Evolutionary conservation across 2,113 vertebrate genomes (phyloP), one percentile per base, ranked within the genome.

Genomic region (Orthonyx spaldingii): DNA sequence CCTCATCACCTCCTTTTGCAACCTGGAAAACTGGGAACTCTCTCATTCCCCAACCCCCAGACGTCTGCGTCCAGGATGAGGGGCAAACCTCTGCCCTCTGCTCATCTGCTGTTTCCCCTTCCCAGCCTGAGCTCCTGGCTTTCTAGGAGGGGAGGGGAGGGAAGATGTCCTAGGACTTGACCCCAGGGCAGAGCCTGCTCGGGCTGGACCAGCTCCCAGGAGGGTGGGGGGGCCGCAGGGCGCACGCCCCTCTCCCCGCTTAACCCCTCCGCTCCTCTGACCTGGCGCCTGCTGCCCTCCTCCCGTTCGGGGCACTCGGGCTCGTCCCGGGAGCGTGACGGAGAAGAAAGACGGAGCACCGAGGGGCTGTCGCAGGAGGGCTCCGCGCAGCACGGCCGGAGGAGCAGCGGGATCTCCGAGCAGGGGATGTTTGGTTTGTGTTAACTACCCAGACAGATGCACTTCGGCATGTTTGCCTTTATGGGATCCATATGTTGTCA

Each of bases 401-500:
- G 93, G 68, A 92, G 83, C 78, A 55, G 65, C 88, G 35, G 96
- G 93, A 88, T 91, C 90, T 46, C 93, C 24, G 44, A 96, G 96
- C 96, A 61, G 89, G 92, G 92, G 93, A 96, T 78, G 97, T 97
- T 97, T 98, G 98, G 97, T 97, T 97, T 94, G 96, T 96, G 97
- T 98, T 97, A 98, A 97, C 97, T 96, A 96, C 96, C 91, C 97
- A 98, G 97, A 97, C 97, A 97, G 97, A 98, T 97, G 98, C 98
- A 96, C 97, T 97, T 90, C 95, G 55, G 97, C 97, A 96, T 97
- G 97, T 98, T 97, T 97, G 97, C 97, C 80, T 97, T 98, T 98
- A 98, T 97, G 96, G 97, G 89, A 97, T 98, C 98, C 98, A 97
- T 98, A 97, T 97, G 96, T 97, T 97, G 97, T 96, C 97, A 93